Evolutionary conservation across 2,888 invertebrate species (phyloP).

Genomic region (Sminthurides aquaticus): DNA sequence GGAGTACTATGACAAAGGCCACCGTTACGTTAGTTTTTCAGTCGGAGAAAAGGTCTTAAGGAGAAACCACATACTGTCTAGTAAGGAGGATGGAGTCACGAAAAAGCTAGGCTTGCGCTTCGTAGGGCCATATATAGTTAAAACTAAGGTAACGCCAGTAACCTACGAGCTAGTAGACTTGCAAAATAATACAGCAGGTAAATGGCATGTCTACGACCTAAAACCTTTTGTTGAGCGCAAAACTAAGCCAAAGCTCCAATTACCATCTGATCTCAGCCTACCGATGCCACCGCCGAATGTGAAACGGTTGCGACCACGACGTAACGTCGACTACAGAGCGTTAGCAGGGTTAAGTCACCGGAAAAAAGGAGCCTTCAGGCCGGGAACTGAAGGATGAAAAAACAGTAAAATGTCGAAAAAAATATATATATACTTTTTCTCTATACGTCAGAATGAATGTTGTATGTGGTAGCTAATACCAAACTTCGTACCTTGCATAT

Average conservation of each 20-base stretch:
- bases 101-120: slow-evolving; percentile 19
- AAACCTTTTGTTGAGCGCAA: background rate
- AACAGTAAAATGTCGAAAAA: too few species aligned
- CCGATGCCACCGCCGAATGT: background rate
- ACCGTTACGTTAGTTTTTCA: slow-evolving; percentile 13
- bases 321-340: background rate
- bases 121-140: slow-evolving; percentile 18
- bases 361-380: too few species aligned
- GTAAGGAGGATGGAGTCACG: slow-evolving; percentile 9
- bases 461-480: too few species aligned
- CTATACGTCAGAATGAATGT: too few species aligned
- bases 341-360: background rate
- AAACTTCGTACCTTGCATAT: too few species aligned
- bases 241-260: background rate
- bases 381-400: too few species aligned
- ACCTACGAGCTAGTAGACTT: slow-evolving; percentile 3
- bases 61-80: slow-evolving; percentile 20
- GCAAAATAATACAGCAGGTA: background rate
- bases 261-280: background rate
- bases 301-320: background rate
- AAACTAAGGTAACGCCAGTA: slow-evolving; percentile 9
- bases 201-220: background rate
- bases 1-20: slow-evolving; percentile 17
- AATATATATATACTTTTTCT: too few species aligned
- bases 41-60: slow-evolving; percentile 22